Conservation (phyloP, 1,140 invertebrate genomes). For the Brachystomella parvula region DNA sequence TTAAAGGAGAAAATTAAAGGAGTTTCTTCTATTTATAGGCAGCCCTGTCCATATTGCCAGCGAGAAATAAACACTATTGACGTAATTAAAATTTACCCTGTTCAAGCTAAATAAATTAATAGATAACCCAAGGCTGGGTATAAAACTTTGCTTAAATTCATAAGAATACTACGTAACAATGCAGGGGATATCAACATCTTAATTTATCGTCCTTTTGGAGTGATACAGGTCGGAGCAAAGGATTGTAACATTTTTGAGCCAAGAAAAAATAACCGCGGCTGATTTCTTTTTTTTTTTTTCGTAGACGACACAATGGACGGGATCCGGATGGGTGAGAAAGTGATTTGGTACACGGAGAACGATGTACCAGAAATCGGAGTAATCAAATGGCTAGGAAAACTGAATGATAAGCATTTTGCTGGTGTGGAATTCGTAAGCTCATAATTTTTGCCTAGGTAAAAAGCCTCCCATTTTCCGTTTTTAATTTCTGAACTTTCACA, state of each 20-base stretch:
- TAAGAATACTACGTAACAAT: too few species aligned
- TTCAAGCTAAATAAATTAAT: neutral
- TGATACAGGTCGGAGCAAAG: too few species aligned
- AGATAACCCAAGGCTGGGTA: too few species aligned
- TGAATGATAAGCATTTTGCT: neutral
- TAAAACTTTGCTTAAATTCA: too few species aligned
- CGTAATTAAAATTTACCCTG: neutral
- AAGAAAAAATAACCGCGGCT: too few species aligned
- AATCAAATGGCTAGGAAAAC: slow-evolving; percentile 13
- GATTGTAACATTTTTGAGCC: too few species aligned
- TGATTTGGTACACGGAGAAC: slow-evolving; percentile 10
- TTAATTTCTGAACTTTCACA: neutral
- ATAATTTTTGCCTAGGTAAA: neutral
- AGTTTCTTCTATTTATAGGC: neutral
- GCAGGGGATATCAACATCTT: too few species aligned
- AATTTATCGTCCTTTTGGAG: too few species aligned
- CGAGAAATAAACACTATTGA: neutral
- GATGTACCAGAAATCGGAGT: slow-evolving; percentile 4
- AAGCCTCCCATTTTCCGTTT: neutral
- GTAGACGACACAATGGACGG: neutral
- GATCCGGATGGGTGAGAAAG: neutral
- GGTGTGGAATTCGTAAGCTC: slow-evolving; percentile 18
- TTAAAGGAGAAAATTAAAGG: too few species aligned
- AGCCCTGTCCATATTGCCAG: neutral
- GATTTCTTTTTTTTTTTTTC: too few species aligned